Percentiles rank a stretch among this genome's conserved stretches.
phyloP scores from a whole-genome alignment of 2,113 vertebrate genomes.

The Amazona vittata region DNA sequence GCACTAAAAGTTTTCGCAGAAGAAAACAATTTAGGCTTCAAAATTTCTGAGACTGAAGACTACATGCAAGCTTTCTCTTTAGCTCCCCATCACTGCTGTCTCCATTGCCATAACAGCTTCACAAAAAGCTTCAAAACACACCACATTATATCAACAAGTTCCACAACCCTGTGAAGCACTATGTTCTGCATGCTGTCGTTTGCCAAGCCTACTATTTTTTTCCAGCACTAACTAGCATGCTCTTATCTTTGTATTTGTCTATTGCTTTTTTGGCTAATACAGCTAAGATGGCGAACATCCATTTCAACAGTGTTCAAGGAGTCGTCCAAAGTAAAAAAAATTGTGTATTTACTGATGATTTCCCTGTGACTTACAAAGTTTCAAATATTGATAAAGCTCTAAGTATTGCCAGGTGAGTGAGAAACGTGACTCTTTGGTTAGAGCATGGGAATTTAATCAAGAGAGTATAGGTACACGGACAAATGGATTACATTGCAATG shows the following conservation, averaged over 20 bases:
- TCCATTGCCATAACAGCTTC: neutral
- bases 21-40: neutral
- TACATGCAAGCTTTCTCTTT: neutral
- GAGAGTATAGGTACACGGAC: neutral
- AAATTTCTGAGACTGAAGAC: neutral
- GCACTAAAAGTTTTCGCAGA: neutral
- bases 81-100: neutral
- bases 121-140: neutral
- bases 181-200: neutral
- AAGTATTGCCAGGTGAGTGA: neutral
- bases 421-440: neutral
- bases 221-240: neutral
- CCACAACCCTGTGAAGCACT: neutral
- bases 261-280: neutral
- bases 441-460: neutral
- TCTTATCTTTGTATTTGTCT: neutral
- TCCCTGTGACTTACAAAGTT: neutral
- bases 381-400: neutral
- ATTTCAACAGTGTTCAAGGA: neutral
- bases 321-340: neutral
- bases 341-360: neutral
- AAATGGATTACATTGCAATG: neutral
- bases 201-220: neutral
- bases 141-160: neutral
- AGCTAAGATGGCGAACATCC: neutral